Base-by-base conservation (phyloP, 2,113 vertebrate genomes). In the Nipponia nippon region DNA sequence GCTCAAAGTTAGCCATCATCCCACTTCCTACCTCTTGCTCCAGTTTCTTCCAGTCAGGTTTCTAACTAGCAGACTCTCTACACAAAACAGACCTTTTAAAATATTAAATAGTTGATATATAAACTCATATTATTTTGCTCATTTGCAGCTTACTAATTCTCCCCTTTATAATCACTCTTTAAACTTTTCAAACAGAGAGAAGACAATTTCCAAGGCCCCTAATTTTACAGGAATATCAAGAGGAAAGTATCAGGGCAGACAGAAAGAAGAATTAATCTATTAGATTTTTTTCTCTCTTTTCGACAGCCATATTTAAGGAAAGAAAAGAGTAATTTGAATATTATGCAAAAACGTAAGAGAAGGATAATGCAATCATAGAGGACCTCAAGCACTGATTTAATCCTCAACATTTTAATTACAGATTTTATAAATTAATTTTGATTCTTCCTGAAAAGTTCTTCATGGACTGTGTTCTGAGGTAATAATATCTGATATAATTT, bases 401-500 rank as follows among this genome's bases (percentile, higher is more conserved):
- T 97, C 93, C 95, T 97, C 90, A 92, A 47, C 77, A 91, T 95
- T 97, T 95, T 98, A 97, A 98, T 98, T 98, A 97, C 85, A 87
- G 88, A 95, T 88, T 90, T 96, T 93, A 94, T 95, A 95, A 98
- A 98, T 97, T 89, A 95, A 92, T 96, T 97, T 96, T 95, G 81
- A 91, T 96, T 95, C 92, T 47, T 95, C 42, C 88, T 96, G 84
- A 73, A 95, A 97, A 95, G 90, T 97, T 97, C 90, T 94, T 85
- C 78, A 62, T 62, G 65, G 65, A 42, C 83, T 93, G 40, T 81
- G 49, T 97, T 97, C 90, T 84, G 91, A 97, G 73, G 89, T 97
- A 96, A 95, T 97, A 94, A 78, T 83, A 92, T 93, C 62, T 93
- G 83, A 88, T 96, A 83, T 95, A 97, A 97, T 97, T 97, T 87